These are phyloP conservation scores for Mechanitis messenoides DNA, from an alignment of 2,888 invertebrate genomes.

Conservation along the genomic window DNA sequence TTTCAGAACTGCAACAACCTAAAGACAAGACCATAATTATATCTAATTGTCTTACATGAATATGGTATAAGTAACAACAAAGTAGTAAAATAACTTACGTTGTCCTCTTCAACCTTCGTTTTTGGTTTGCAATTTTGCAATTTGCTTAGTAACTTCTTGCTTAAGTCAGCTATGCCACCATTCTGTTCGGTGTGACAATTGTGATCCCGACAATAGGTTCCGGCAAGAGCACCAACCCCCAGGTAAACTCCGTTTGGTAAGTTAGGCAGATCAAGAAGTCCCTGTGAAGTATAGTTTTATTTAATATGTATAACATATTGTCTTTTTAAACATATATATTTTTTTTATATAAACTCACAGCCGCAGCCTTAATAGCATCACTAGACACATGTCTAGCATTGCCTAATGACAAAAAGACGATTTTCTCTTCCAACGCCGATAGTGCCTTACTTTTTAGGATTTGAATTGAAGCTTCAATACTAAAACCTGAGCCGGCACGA, in stretches of 20 bases:
- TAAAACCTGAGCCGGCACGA: constrained; percentile 85
- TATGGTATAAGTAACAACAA: neutral
- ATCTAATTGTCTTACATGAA: too few relatives aligned
- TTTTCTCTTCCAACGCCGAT: constrained; percentile 70
- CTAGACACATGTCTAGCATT: constrained; percentile 81
- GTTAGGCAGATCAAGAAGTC: constrained; percentile 76
- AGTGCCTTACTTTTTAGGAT: constrained; percentile 81
- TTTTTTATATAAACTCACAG: constrained; percentile 59
- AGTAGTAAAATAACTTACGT: constrained; percentile 44
- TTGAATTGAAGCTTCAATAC: constrained; percentile 81
- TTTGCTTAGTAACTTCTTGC: constrained; percentile 80
- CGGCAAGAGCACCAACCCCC: constrained; percentile 83
- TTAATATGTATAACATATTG: neutral
- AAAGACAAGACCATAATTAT: constrained; percentile 4
- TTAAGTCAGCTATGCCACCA: constrained; percentile 78
- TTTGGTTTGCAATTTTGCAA: constrained; percentile 81
- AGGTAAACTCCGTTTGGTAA: constrained; percentile 82
- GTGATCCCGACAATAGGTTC: constrained; percentile 82
- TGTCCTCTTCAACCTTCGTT: constrained; percentile 81
- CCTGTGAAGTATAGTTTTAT: constrained; percentile 43
- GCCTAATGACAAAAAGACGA: constrained; percentile 82
- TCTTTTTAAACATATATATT: neutral
- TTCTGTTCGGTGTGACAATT: constrained; percentile 68
- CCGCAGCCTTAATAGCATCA: constrained; percentile 78
- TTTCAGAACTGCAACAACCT: constrained; percentile 84